These are phyloP conservation scores for Phragmatobia fuliginosa DNA, from an alignment of 2,888 invertebrate genomes.

Conservation along the genomic window DNA sequence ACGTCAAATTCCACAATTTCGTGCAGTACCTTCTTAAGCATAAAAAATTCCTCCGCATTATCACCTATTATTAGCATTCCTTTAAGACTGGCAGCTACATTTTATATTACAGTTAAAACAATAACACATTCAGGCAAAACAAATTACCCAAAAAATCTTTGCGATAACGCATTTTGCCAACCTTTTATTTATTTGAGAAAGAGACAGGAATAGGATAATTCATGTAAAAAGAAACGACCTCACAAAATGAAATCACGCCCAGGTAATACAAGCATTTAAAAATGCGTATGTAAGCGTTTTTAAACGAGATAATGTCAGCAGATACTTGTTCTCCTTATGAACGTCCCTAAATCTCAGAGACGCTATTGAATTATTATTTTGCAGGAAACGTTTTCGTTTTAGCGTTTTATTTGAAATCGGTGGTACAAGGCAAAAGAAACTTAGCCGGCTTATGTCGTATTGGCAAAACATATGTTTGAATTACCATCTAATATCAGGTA, in stretches of 20 bases:
- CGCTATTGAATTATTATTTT: not conserved
- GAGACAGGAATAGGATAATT: not conserved
- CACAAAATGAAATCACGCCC: not conserved
- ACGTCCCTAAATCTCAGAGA: not conserved
- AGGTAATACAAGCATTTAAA: not conserved
- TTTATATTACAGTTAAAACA: no score
- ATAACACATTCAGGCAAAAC: no score
- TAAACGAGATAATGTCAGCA: not conserved
- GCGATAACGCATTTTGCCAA: not conserved
- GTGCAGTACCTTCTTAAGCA: no score
- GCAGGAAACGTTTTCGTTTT: slow-evolving; percentile 2
- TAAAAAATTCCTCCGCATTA: no score
- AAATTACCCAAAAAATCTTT: no score
- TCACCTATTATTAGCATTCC: no score
- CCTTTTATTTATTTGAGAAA: not conserved
- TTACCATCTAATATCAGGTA: no score
- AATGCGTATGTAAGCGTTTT: not conserved
- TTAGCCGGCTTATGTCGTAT: no score
- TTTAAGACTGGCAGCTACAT: no score
- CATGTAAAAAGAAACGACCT: not conserved
- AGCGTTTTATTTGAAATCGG: not conserved
- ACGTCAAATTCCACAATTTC: no score
- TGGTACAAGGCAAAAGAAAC: not conserved
- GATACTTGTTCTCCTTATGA: not conserved
- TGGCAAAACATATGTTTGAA: no score